Base-by-base conservation (phyloP, 1,140 invertebrate species). In the Brevipalpus yothersi region DNA sequence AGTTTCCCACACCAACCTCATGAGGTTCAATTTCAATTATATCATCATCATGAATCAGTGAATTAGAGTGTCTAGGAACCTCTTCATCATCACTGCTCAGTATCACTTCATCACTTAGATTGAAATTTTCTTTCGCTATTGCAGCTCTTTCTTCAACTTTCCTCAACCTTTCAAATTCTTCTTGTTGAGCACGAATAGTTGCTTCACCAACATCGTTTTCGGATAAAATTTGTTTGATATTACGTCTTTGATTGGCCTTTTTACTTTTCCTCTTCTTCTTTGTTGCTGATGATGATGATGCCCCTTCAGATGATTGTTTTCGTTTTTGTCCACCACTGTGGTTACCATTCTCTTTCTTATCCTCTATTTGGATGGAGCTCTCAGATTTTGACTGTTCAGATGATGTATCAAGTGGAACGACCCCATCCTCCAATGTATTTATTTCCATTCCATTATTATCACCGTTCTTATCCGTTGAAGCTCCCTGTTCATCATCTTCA, bases 121-220 rank as follows among this genome's bases (percentile, higher is more conserved):
- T 57, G 58, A 58, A 57, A 57, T 63, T 41, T 41, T 59, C 59
- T 58, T 58, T 63, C 61, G 64, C 64, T 60, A 63, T 54, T 60
- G 62, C 45, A 59, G 60, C 45, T 49, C 58, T 11, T 60, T 68
- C 65, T 57, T 67, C 66, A 13, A 76, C 60, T 45, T 76, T 66
- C 56, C 69, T 67, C 59, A 72, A 70, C 51, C 91, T 76, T 68
- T 93, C 89, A 65, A 83, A 82, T 72, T 95, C 91, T 69, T 91
- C 87, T 41, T 85, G 75, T 69, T 94, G 89, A 3, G 91, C 91
- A 23, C 81, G 81, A n/a, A 92, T 68, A 8, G 90, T 94, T 10
- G 84, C 83, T 63, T 86, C 83, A 68, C 94, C 90, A 53, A 96
- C 70, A 67, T 93, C 84, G 58, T 83, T 84, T 66, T 92, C 87